These are phyloP conservation scores for Stichodactyla mertensii DNA, from an alignment of 64 coral and sea anemone genomes.

Conservation along the genomic window DNA sequence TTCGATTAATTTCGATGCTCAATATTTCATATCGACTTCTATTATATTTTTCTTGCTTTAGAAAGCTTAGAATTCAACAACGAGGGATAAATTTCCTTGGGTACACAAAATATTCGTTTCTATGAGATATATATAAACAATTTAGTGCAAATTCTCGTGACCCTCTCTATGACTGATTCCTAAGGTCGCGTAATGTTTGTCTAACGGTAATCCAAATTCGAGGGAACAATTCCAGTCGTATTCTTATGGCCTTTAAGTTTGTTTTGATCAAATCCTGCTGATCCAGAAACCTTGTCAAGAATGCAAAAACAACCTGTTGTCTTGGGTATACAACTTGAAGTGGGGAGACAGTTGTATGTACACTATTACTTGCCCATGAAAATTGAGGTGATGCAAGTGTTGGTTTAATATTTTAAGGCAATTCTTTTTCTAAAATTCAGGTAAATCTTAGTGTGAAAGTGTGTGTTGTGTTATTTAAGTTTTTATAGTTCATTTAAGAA, in stretches of 20 bases:
- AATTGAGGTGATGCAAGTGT: too few relatives aligned
- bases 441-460: too few relatives aligned
- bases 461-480: too few relatives aligned
- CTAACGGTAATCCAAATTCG: background rate
- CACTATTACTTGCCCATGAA: background rate
- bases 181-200: background rate
- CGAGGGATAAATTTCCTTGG: background rate
- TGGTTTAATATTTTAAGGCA: too few relatives aligned
- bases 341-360: background rate
- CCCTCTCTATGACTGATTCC: background rate
- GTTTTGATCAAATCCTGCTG: background rate
- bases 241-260: background rate
- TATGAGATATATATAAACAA: background rate
- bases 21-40: background rate
- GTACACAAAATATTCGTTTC: background rate
- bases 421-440: too few relatives aligned
- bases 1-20: background rate
- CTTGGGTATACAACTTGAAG: background rate
- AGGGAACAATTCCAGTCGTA: background rate
- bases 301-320: background rate
- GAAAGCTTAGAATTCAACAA: background rate
- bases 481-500: too few relatives aligned
- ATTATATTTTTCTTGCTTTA: background rate
- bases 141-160: background rate
- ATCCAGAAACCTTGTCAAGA: background rate